Conservation (phyloP, 2,113 vertebrate species). For the Cottus gobio region DNA sequence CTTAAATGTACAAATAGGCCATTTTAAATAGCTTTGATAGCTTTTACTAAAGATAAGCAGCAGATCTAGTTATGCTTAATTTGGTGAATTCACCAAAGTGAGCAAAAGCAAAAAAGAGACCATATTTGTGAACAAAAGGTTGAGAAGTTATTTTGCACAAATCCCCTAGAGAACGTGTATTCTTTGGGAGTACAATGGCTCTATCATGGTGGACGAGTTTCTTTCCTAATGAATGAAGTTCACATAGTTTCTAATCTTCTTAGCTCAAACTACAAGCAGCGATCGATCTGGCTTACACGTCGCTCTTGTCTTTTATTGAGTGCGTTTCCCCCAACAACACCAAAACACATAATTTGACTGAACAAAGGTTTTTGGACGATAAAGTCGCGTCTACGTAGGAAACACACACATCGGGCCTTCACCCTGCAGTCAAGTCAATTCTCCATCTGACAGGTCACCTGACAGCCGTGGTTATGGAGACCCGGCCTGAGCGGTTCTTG, state of each 20-base stretch:
- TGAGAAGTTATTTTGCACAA: background rate
- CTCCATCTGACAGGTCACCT: constrained; percentile 45
- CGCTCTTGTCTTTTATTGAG: background rate
- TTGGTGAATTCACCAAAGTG: background rate
- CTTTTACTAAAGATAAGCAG: background rate
- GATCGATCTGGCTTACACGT: background rate
- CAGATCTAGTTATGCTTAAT: background rate
- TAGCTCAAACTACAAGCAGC: constrained; percentile 5
- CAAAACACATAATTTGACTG: background rate
- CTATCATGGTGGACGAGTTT: background rate
- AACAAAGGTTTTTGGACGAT: background rate
- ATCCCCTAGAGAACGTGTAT: background rate
- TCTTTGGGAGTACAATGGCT: background rate
- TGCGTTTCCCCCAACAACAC: background rate
- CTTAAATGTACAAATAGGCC: too few relatives aligned
- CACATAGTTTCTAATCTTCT: constrained; percentile 13
- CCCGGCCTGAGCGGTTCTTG: constrained; percentile 33
- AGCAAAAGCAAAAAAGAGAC: background rate
- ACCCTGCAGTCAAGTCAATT: constrained; percentile 42
- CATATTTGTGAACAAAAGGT: background rate
- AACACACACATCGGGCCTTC: constrained; percentile 21
- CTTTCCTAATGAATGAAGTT: constrained; percentile 14
- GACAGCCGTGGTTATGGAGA: constrained; percentile 46
- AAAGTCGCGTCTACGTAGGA: background rate
- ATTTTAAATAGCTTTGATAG: too few relatives aligned